These are phyloP conservation scores for Clepsis dumicolana DNA, from an alignment of 2,888 invertebrate species.

Conservation along the genomic window DNA sequence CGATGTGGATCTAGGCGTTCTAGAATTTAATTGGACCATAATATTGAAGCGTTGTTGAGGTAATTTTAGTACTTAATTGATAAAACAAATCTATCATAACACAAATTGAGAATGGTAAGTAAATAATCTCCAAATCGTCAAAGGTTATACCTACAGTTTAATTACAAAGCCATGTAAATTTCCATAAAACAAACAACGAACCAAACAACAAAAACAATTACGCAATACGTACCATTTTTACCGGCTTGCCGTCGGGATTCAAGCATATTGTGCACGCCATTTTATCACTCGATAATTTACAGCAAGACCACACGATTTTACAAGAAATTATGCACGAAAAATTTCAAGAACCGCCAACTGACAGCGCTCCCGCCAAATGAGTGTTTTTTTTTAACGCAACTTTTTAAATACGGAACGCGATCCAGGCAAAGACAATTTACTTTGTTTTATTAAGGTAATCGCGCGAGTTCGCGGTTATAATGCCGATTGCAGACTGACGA, in stretches of 20 bases:
- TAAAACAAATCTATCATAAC: too few species aligned
- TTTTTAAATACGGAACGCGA: conserved; percentile 25
- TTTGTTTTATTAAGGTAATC: conserved; percentile 14
- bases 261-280: conserved; percentile 73
- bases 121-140: too few species aligned
- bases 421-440: conserved; percentile 13
- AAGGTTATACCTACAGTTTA: background rate
- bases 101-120: too few species aligned
- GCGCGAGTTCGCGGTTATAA: conserved; percentile 13
- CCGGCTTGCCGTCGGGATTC: conserved; percentile 59
- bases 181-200: background rate
- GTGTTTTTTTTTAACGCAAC: conserved; percentile 9
- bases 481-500: conserved; percentile 21
- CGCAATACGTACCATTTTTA: conserved; percentile 67
- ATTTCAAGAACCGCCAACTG: conserved; percentile 25
- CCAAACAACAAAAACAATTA: background rate
- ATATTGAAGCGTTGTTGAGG: too few species aligned
- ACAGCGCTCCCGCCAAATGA: conserved; percentile 20
- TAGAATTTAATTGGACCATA: too few species aligned
- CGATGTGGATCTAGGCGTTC: too few species aligned
- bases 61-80: too few species aligned
- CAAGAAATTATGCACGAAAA: conserved; percentile 43
- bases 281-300: conserved; percentile 45
- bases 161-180: background rate
- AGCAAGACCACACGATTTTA: conserved; percentile 44